Conservation (phyloP, 1,140 invertebrate genomes). For the Drosophila auraria region DNA sequence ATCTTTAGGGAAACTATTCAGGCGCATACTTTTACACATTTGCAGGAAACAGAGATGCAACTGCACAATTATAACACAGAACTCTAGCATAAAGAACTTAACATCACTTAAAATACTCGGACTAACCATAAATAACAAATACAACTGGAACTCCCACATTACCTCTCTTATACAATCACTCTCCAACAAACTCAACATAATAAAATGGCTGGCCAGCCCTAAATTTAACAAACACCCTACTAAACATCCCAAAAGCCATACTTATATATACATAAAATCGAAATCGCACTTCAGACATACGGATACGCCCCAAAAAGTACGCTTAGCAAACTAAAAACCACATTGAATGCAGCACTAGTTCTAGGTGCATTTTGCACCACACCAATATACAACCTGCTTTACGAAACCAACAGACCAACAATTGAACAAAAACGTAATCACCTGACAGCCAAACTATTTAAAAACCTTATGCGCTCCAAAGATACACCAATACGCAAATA, state of each 20-base stretch:
- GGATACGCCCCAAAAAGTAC: no score
- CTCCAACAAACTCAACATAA: conserved; percentile 2
- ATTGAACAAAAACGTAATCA: background rate
- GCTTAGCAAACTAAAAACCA: no score
- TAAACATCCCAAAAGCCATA: background rate
- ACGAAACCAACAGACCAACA: conserved; percentile 1
- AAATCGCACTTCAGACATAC: background rate
- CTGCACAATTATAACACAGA: background rate
- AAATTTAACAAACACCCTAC: conserved; percentile 1
- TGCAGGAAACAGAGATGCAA: no score
- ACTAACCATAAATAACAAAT: conserved; percentile 3
- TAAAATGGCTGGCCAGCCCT: background rate
- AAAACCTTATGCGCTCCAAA: conserved; percentile 5
- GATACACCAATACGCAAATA: background rate
- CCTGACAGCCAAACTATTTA: background rate
- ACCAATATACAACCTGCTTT: background rate
- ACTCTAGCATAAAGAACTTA: background rate
- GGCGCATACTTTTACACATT: no score
- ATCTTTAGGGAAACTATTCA: no score
- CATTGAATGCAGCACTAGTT: background rate
- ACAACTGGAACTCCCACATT: conserved; percentile 2
- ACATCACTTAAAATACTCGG: background rate
- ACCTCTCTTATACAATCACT: conserved; percentile 3
- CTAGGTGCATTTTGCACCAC: background rate
- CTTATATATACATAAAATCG: background rate